phyloP scores from a whole-genome alignment of 2,113 vertebrate genomes.

The Microtus ochrogaster region DNA sequence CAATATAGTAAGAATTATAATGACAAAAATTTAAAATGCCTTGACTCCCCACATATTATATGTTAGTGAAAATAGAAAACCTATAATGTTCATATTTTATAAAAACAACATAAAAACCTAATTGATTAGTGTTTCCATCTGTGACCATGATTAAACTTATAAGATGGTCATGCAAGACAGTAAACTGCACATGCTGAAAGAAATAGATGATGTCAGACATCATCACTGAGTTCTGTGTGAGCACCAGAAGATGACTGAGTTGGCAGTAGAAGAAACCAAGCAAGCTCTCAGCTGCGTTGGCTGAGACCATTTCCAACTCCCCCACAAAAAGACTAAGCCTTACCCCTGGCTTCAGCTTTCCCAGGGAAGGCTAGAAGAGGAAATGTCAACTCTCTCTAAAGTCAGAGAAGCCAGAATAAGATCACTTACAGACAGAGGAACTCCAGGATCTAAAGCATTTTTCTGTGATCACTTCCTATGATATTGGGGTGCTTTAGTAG shows the following conservation, averaged over 20 bases:
- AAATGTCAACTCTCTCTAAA: not conserved
- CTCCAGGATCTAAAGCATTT: not conserved
- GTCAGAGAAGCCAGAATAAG: not conserved
- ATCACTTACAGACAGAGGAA: not conserved
- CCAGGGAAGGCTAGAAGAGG: not conserved
- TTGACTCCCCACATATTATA: not conserved
- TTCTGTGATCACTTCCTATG: not conserved
- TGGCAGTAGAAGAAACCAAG: conserved; percentile 69
- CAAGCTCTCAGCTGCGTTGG: conserved; percentile 75
- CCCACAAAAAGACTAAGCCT: conserved; percentile 38
- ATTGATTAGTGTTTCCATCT: not conserved
- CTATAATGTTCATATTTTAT: not conserved
- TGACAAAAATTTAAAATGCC: not conserved
- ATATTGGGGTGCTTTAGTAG: not conserved
- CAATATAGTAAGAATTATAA: not conserved
- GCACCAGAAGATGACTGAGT: conserved; percentile 36
- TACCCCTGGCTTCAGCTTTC: conserved; percentile 61
- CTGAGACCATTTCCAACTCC: not conserved
- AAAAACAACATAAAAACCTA: conserved; percentile 1
- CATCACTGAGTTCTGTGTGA: conserved; percentile 18
- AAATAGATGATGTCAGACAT: conserved; percentile 47
- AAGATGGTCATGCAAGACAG: conserved; percentile 58
- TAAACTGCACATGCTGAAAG: conserved; percentile 39
- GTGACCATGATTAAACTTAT: conserved; percentile 15
- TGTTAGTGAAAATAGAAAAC: conserved; percentile 23